Conservation (phyloP, 2,113 vertebrate species). For the Antennarius striatus region DNA sequence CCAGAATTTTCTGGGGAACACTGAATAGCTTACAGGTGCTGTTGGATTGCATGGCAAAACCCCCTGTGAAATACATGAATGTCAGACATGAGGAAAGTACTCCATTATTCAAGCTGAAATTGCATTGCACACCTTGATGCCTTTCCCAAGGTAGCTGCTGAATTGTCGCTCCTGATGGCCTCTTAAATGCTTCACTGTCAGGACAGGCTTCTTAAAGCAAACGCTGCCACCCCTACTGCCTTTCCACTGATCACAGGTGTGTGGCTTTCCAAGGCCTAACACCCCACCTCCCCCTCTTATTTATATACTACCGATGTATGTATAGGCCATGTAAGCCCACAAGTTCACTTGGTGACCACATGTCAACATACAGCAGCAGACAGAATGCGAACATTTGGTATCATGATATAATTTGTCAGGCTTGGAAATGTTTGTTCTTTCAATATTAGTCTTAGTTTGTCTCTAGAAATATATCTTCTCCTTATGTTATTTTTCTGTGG, state of each 20-base stretch:
- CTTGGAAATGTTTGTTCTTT: slow-evolving; percentile 11
- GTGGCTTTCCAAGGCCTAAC: slow-evolving; percentile 56
- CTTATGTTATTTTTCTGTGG: slow-evolving; percentile 48
- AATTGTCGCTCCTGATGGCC: slow-evolving; percentile 70
- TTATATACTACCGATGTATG: slow-evolving; percentile 66
- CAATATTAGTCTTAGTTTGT: slow-evolving; percentile 2
- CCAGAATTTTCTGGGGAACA: slow-evolving; percentile 54
- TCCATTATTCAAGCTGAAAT: slow-evolving; percentile 80
- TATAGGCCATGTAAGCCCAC: slow-evolving; percentile 46
- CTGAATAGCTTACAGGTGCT: slow-evolving; percentile 68
- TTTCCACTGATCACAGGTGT: slow-evolving; percentile 71
- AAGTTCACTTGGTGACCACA: slow-evolving; percentile 49
- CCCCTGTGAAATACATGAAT: slow-evolving; percentile 69
- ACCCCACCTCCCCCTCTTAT: slow-evolving; percentile 42
- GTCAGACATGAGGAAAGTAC: slow-evolving; percentile 69
- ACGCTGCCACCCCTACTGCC: slow-evolving; percentile 68
- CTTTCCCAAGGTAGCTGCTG: slow-evolving; percentile 70
- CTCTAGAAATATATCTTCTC: slow-evolving; percentile 35
- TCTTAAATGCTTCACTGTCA: slow-evolving; percentile 76
- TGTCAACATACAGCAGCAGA: slow-evolving; percentile 60
- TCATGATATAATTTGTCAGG: slow-evolving; percentile 46
- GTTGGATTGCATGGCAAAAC: slow-evolving; percentile 38
- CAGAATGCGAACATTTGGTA: slow-evolving; percentile 38
- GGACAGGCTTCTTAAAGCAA: slow-evolving; percentile 70
- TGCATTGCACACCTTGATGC: slow-evolving; percentile 78